Conservation (phyloP, 2,113 vertebrate species). For the Boleophthalmus pectinirostris region DNA sequence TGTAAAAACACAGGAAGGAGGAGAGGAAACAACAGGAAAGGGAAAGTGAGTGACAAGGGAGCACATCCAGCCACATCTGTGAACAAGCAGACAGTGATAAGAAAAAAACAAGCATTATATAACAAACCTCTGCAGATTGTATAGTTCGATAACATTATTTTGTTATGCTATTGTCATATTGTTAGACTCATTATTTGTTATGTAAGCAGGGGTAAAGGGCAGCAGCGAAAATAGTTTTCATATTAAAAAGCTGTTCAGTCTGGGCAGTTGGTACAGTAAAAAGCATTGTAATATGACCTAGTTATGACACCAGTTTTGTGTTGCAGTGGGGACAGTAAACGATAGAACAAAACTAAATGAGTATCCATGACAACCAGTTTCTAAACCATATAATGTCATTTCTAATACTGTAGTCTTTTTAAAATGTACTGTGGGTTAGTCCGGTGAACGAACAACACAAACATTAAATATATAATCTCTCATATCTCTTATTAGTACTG, state of each 20-base stretch:
- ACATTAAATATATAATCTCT: not conserved
- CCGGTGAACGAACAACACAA: not conserved
- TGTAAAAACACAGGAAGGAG: conserved; percentile 37
- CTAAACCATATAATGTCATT: not conserved
- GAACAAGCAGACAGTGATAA: not conserved
- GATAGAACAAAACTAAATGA: not conserved
- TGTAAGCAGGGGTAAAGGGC: not conserved
- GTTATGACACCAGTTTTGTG: not conserved
- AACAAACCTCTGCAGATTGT: not conserved
- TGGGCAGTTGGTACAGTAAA: not conserved
- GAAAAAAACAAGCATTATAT: not conserved
- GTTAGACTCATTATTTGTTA: not conserved
- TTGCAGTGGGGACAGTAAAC: not conserved
- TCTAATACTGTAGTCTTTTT: too few species aligned
- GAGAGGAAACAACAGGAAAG: conserved; percentile 34
- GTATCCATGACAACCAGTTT: not conserved
- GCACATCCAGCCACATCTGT: conserved; percentile 35
- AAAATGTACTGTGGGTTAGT: too few species aligned
- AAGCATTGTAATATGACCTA: not conserved
- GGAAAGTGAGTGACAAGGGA: conserved; percentile 37
- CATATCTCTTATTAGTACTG: not conserved
- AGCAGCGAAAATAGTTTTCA: not conserved
- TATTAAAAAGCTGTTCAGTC: not conserved
- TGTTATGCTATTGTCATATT: not conserved
- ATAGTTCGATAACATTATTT: not conserved